These are phyloP conservation scores for Paramormyrops kingsleyae DNA, from an alignment of 2,113 vertebrate genomes.

Conservation along the genomic window DNA sequence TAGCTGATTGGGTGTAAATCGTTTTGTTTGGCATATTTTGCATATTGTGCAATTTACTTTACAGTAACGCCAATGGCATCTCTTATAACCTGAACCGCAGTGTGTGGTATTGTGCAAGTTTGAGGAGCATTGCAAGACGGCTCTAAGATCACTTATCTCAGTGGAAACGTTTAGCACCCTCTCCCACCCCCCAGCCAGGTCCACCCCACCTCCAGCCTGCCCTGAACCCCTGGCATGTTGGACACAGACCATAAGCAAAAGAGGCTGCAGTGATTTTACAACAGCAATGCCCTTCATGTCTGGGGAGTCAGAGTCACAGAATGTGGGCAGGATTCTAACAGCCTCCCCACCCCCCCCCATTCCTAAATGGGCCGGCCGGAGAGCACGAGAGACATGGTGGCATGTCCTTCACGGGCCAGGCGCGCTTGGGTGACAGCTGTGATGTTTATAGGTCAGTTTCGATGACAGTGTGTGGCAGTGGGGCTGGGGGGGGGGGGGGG, in stretches of 20 bases:
- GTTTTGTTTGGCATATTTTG: not conserved
- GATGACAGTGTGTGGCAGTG: constrained; percentile 65
- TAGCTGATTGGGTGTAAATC: not conserved
- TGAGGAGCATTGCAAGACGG: not conserved
- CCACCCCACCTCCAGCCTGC: constrained; percentile 44
- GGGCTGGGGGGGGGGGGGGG: constrained; percentile 37
- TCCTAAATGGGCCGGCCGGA: not conserved
- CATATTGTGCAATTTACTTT: not conserved
- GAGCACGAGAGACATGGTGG: not conserved
- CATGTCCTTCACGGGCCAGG: constrained; percentile 38
- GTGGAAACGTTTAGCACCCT: constrained; percentile 61
- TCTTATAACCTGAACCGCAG: not conserved
- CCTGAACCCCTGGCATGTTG: not conserved
- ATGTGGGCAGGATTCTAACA: not conserved
- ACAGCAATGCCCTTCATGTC: constrained; percentile 63
- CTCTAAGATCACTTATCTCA: constrained; percentile 59
- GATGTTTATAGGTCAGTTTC: constrained; percentile 79
- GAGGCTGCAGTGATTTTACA: constrained; percentile 62
- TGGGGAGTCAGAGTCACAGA: constrained; percentile 19
- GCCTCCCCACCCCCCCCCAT: not conserved
- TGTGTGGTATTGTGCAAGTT: not conserved
- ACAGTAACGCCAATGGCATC: not conserved
- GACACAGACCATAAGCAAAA: constrained; percentile 30
- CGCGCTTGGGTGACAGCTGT: constrained; percentile 79
- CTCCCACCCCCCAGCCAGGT: constrained; percentile 32